A percentile compares a stretch with the other conserved stretches of the same genome.
These are phyloP conservation scores for Bergia puertoricense DNA, from an alignment of 92 coral and sea anemone genomes.

Conservation along the genomic window DNA sequence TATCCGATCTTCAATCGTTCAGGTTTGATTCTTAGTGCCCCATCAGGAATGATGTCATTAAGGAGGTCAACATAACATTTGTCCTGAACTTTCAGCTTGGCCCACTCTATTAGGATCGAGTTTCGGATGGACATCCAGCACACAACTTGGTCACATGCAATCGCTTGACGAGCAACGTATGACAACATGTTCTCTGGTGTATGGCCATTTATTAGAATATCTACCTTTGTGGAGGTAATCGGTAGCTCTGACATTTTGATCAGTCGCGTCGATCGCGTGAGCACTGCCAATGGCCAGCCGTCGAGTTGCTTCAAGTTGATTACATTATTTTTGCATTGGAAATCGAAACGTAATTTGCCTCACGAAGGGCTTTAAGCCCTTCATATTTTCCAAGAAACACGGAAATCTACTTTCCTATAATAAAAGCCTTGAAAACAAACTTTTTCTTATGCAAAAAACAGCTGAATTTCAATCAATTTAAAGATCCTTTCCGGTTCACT, in stretches of 20 bases:
- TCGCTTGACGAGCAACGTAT: not conserved
- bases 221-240: not conserved
- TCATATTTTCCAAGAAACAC: not conserved
- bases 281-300: not conserved
- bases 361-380: constrained; percentile 1
- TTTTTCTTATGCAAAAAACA: not conserved
- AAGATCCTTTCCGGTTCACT: constrained; percentile 11
- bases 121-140: constrained; percentile 50
- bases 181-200: not conserved
- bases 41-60: constrained; percentile 53
- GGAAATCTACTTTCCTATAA: not conserved
- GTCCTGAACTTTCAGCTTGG: constrained; percentile 1
- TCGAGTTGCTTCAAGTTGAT: constrained; percentile 14
- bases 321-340: not conserved
- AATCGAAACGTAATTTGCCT: too few relatives aligned
- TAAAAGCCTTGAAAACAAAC: not conserved
- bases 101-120: constrained; percentile 26
- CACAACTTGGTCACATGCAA: constrained; percentile 45
- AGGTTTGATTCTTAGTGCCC: not conserved
- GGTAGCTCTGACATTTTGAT: too few relatives aligned
- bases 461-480: constrained; percentile 1
- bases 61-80: constrained; percentile 41
- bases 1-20: constrained; percentile 37
- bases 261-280: not conserved
- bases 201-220: not conserved